Evolutionary conservation across 2,888 invertebrate species (phyloP), one percentile per base, ranked within the genome.

Genomic region (Azorinus chamasolen): DNA sequence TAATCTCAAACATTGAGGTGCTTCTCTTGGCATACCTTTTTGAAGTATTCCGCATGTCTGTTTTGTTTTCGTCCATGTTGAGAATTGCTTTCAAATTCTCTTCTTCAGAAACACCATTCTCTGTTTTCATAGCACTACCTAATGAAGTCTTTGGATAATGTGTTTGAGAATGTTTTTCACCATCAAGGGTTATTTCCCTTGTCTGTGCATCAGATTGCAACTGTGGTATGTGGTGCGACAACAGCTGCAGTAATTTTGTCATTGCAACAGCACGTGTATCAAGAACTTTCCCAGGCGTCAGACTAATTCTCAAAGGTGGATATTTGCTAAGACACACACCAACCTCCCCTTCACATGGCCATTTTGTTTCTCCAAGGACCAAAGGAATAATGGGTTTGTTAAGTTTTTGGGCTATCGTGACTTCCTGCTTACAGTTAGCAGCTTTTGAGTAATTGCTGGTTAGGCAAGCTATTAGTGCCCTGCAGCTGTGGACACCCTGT

Each of bases 401-500:
- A 6, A 80, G 66, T n/a, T 55, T 58, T 8, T 65, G 37, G 14
- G 80, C 76, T 14, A 73, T 66, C 16, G 37, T 70, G n/a, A 80
- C 46, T 50, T 80, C 80, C 25, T 69, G 65, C 39, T 58, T 51
- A 62, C 80, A 76, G 48, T 66, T 65, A 12, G 65, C 63, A 20
- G 70, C 61, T 20, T 45, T 39, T 4, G 61, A 48, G 45, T 73
- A 77, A 22, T 70, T 62, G 37, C 62, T 69, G 0, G 73, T 76
- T 10, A 77, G 32, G 59, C 81, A 81, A n/a, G 77, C 77, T 5
- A 90, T n/a, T 0, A 90, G 74, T 16, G 89, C 87, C 32, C 80
- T 68, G 48, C 87, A 85, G 48, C 83, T 78, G 22, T 88, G 78
- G 14, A 88, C 61, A 1, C 91, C 91, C 22, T 78, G 65, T 70